Percentiles rank a stretch among this genome's conserved stretches.
Evolutionary conservation across 1,140 invertebrate genomes (phyloP).

Genomic region (Gryllus bimaculatus): DNA sequence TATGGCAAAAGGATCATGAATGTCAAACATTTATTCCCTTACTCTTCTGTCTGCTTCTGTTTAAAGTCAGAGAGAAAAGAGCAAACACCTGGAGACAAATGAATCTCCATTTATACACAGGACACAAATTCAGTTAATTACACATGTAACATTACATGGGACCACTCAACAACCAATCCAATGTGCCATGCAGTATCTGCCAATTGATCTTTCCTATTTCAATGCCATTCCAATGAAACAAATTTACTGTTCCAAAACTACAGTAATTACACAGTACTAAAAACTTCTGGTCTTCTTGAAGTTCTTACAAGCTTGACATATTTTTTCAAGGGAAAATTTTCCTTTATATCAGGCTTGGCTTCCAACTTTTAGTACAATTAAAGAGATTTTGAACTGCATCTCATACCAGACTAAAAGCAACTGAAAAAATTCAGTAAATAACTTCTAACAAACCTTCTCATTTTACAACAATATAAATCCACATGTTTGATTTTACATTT

Average conservation of each 20-base stretch:
- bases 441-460: too few species aligned
- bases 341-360: background rate
- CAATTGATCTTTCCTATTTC: background rate
- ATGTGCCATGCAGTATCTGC: slow-evolving; percentile 6
- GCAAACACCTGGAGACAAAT: background rate
- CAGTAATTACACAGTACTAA: background rate
- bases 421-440: too few species aligned
- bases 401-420: too few species aligned
- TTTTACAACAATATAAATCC: too few species aligned
- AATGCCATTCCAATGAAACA: slow-evolving; percentile 4
- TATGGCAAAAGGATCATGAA: background rate
- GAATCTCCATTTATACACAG: background rate
- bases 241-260: slow-evolving; percentile 8
- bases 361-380: background rate
- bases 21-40: background rate
- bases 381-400: too few species aligned
- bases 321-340: background rate
- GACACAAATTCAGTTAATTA: background rate
- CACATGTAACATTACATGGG: slow-evolving; percentile 10
- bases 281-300: background rate
- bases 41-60: slow-evolving; percentile 13
- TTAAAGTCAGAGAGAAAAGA: slow-evolving; percentile 19
- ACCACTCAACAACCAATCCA: slow-evolving; percentile 9
- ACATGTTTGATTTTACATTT: too few species aligned
- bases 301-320: background rate